These are phyloP conservation scores for Balaenoptera acutorostrata DNA, from an alignment of 2,113 vertebrate species.

Conservation along the genomic window DNA sequence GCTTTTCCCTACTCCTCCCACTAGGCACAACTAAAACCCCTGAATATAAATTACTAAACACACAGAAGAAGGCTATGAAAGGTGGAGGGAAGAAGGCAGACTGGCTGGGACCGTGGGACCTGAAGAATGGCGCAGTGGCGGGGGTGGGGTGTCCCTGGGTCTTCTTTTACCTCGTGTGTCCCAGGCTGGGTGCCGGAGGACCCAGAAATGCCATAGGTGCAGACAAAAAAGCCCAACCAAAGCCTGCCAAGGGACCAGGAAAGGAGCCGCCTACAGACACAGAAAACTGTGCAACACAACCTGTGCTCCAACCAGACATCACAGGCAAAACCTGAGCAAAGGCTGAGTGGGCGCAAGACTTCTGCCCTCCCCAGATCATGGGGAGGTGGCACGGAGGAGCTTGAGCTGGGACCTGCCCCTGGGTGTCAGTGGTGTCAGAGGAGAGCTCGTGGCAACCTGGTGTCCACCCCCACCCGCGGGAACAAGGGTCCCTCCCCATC, in stretches of 20 bases:
- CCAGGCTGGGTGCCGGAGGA: neutral
- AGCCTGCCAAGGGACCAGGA: neutral
- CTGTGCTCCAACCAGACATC: neutral
- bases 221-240: neutral
- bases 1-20: neutral
- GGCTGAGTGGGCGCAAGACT: neutral
- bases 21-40: neutral
- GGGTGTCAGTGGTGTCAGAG: neutral
- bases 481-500: neutral
- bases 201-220: neutral
- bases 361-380: no score
- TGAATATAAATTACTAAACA: neutral
- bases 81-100: neutral
- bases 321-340: neutral
- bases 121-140: rapidly evolving
- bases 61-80: neutral
- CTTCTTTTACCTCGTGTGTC: neutral
- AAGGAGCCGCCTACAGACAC: no score
- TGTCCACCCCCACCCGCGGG: neutral
- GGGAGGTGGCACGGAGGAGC: neutral
- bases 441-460: neutral
- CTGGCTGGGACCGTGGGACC: neutral
- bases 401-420: neutral
- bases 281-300: neutral
- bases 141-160: rapidly evolving